Evolutionary conservation across 2,888 invertebrate genomes (phyloP).

Genomic region (Buathra laborator): DNA sequence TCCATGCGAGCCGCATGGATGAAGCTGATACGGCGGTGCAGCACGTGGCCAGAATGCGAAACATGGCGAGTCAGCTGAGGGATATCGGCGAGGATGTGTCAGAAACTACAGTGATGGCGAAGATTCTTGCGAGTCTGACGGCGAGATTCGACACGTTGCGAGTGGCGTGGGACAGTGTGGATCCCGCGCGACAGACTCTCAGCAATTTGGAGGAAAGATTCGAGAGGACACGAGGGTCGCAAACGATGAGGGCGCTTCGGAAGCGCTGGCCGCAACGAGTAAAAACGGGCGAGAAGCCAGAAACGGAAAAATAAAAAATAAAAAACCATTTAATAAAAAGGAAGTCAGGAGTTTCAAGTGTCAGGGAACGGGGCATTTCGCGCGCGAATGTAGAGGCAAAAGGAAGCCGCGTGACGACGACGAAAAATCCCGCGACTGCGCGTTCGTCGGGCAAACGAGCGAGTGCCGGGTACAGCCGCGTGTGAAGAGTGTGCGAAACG

Average conservation of each 20-base stretch:
- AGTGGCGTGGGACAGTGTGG: slow-evolving; percentile 60
- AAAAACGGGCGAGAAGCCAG: not conserved
- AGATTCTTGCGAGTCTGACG: slow-evolving; percentile 30
- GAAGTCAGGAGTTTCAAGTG: slow-evolving; percentile 22
- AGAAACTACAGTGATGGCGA: slow-evolving; percentile 6
- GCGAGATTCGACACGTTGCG: slow-evolving; percentile 56
- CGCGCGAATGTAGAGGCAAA: slow-evolving; percentile 59
- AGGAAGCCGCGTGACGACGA: slow-evolving; percentile 50
- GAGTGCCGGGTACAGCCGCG: not conserved
- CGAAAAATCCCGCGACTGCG: slow-evolving; percentile 34
- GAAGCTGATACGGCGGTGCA: slow-evolving; percentile 63
- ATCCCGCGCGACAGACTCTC: slow-evolving; percentile 41
- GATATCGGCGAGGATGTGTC: slow-evolving; percentile 59
- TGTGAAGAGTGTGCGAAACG: not conserved
- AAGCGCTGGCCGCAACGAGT: slow-evolving; percentile 13
- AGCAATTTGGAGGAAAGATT: slow-evolving; percentile 45
- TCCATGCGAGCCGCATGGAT: slow-evolving; percentile 65
- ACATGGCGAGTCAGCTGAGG: slow-evolving; percentile 63
- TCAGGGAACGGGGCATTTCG: slow-evolving; percentile 29
- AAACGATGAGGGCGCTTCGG: slow-evolving; percentile 2
- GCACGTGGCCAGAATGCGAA: slow-evolving; percentile 62
- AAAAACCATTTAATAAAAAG: not conserved
- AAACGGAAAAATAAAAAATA: not conserved
- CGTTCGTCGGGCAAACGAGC: slow-evolving; percentile 50
- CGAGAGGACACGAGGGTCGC: slow-evolving; percentile 56